phyloP scores from a whole-genome alignment of 2,113 vertebrate genomes.

The Psittacus erithacus region DNA sequence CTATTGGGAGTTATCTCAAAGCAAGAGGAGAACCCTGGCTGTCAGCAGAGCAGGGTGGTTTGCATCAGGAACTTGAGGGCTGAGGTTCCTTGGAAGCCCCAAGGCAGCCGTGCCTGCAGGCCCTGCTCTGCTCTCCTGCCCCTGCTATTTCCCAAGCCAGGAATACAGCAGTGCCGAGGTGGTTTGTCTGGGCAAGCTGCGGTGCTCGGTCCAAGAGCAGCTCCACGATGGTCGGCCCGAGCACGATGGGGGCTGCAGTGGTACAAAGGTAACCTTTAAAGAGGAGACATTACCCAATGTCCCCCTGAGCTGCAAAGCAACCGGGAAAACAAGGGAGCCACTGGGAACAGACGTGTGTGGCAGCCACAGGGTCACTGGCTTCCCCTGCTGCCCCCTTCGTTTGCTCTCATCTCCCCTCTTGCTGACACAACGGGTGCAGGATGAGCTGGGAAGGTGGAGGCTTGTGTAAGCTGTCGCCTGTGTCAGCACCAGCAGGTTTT shows the following conservation, averaged over 20 bases:
- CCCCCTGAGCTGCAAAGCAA: not conserved
- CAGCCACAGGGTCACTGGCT: not conserved
- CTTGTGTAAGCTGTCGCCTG: not conserved
- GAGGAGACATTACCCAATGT: not conserved
- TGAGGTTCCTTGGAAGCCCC: not conserved
- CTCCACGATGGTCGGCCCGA: not conserved
- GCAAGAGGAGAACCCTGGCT: not conserved
- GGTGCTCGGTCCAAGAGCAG: rapidly evolving
- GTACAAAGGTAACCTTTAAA: not conserved
- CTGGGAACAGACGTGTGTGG: rapidly evolving
- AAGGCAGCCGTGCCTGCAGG: not conserved
- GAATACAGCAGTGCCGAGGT: rapidly evolving
- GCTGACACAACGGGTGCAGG: not conserved
- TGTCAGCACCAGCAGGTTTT: conserved; percentile 23
- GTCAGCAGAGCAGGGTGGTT: not conserved
- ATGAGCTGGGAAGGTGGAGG: not conserved
- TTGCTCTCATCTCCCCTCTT: not conserved
- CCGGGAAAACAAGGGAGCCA: not conserved
- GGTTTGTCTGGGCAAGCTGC: not conserved
- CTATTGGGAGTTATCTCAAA: rapidly evolving
- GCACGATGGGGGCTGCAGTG: rapidly evolving
- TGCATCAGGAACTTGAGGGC: not conserved
- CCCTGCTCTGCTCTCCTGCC: not conserved
- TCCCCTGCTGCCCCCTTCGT: not conserved
- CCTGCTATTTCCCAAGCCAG: rapidly evolving